Evolutionary conservation across 2,113 vertebrate genomes (phyloP), one percentile per base, ranked within the genome.

Genomic region (Leptobrachium ailaonicum): DNA sequence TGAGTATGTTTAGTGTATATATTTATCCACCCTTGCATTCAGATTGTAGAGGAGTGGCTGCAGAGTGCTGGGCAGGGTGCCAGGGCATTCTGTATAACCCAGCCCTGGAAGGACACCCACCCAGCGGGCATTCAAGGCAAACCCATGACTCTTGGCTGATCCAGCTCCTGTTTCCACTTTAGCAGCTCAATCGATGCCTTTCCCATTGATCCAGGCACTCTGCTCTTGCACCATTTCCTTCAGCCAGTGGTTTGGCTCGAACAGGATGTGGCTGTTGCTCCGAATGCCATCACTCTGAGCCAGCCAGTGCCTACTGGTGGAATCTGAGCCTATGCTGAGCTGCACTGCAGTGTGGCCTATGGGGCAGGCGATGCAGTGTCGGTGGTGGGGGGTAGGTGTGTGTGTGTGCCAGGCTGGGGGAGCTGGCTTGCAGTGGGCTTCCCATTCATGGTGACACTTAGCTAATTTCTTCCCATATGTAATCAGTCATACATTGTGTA

Each of bases 31-130:
- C 20, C 20, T 32, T 32, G 20, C 20, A 32, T 32, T 32, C 20
- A 32, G 20, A 32, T 32, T 32, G 8, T 89, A 90, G 90, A 87
- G 86, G 76, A 87, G 90, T 75, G 89, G 90, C 90, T 90, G 90
- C 87, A 88, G 20, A 32, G 84, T 82, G 83, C 88, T 85, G 89
- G 89, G 90, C 90, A 84, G 12, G 45, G 77, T 82, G 90, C 89
- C 90, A 89, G 83, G 67, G 86, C 83, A 89, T 85, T 88, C 86
- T 87, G 88, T 87, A 88, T 85, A 85, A 87, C 85, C 79, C 85
- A 85, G 87, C 85, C 84, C 85, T 82, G 85, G 84, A 87, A 88
- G 87, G 79, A 75, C 71, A 62, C 54, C 62, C 75, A 62, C 75
- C 79, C 71, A 74, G 62, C 78, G 78, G 78, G 71, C 78, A 80